Evolutionary conservation across 2,888 invertebrate genomes (phyloP), one percentile per base, ranked within the genome.

Genomic region (Parelbella ahira): DNA sequence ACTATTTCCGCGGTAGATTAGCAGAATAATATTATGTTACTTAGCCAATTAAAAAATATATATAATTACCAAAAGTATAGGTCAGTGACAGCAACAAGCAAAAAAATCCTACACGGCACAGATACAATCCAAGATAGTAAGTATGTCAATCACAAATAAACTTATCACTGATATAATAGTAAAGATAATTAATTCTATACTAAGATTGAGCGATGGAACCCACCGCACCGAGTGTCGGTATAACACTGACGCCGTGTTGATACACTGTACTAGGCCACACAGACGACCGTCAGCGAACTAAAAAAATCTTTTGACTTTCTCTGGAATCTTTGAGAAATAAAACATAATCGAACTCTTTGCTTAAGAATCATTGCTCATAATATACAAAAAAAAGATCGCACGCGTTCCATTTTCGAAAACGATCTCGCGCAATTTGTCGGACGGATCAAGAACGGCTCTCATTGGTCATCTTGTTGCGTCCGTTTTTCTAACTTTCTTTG

Each of bases 401-500:
- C 19, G 30, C 33, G 52, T 49, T 58, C 51, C 41, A 53, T 49
- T 53, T 56, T 53, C 44, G 39, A 48, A 53, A 49, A 46, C 32
- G 43, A 38, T 47, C 44, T 49, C 47, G 45, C 51, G 48, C 47
- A 49, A 4, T 48, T 56, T 39, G 48, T 48, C 47, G 45, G 47
- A 43, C 48, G 53, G 37, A 44, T 49, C 30, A 43, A 53, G 59
- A 74, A 78, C 75, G 75, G 80, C 80, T 78, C 60, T 63, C 63
- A 63, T 69, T 68, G 70, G 69, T 64, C 72, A 69, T 78, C 72
- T 68, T 63, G 13, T 54, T 58, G 65, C 55, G 56, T 60, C 62
- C 63, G 68, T 76, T 79, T 79, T 80, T 77, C 73, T 68, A 82
- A 82, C 84, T 84, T 84, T 84, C 84, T 83, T 84, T 63, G 83